Evolutionary conservation across 2,888 invertebrate species (phyloP), one percentile per base, ranked within the genome.

Genomic region (Conops quadrifasciatus): DNA sequence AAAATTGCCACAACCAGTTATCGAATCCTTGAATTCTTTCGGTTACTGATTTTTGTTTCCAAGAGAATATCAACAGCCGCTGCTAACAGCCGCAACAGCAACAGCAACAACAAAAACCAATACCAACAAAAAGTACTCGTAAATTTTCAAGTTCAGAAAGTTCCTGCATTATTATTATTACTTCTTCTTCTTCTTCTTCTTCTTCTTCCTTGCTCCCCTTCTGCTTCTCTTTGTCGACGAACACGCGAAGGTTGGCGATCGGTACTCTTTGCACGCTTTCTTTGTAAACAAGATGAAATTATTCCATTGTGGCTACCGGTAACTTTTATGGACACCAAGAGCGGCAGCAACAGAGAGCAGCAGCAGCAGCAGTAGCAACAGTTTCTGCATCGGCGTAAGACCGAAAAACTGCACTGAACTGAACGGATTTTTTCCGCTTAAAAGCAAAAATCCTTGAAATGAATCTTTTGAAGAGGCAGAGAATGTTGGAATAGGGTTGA

Each of bases 1-100:
- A 26, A 26, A 67, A 56, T 24, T 70, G 56, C 58, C 58, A 64
- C 26, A 58, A 67, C 43, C 58, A 56, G 56, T 58, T 45, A 67
- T n/a, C n/a, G n/a, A 58, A 45, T 58, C 58, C 24, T 26, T 58
- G 56, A 67, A 64, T 56, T 67, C n/a, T 3, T 11, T 43, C 21
- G 19, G 28, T 19, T 19, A 15, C 13, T 36, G 53, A 13, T 65
- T 28, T n/a, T n/a, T 7, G 36, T 30, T n/a, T n/a, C n/a, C n/a
- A n/a, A n/a, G n/a, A n/a, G n/a, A n/a, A n/a, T n/a, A n/a, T n/a
- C n/a, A n/a, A n/a, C n/a, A n/a, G n/a, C n/a, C n/a, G n/a, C n/a
- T n/a, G n/a, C n/a, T n/a, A n/a, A n/a, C n/a, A n/a, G n/a, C n/a
- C n/a, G n/a, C n/a, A n/a, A n/a, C n/a, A n/a, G n/a, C n/a, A n/a